These are phyloP conservation scores for Ovibos moschatus DNA, from an alignment of 2,113 vertebrate genomes.

Conservation along the genomic window DNA sequence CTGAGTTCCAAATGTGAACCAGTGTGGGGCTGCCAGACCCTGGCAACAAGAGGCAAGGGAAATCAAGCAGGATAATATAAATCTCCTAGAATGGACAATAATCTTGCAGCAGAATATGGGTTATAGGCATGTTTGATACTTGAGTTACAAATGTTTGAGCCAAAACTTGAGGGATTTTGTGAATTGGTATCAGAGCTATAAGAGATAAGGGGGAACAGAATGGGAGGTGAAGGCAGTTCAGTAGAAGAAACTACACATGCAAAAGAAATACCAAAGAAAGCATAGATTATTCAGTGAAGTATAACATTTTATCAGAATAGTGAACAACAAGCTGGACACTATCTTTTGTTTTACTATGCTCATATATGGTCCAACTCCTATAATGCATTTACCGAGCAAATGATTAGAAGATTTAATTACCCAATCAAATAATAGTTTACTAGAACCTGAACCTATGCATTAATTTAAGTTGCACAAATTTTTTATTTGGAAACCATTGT, in stretches of 20 bases:
- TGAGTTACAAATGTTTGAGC: not conserved
- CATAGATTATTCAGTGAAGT: not conserved
- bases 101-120: not conserved
- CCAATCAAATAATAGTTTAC: not conserved
- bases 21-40: not conserved
- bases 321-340: not conserved
- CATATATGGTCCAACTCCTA: not conserved
- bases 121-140: not conserved
- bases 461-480: not conserved
- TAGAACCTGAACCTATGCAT: not conserved
- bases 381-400: not conserved
- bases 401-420: not conserved
- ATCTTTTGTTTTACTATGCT: not conserved
- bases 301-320: not conserved
- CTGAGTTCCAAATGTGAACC: not conserved
- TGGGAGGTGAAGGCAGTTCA: not conserved
- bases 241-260: not conserved
- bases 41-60: not conserved
- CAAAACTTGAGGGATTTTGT: not conserved
- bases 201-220: not conserved
- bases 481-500: not conserved
- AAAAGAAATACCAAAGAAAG: not conserved
- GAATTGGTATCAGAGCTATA: not conserved
- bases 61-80: not conserved
- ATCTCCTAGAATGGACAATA: not conserved